phyloP scores from a whole-genome alignment of 53 echinoderm and acorn worm genomes.

The Temnopleurus reevesii region DNA sequence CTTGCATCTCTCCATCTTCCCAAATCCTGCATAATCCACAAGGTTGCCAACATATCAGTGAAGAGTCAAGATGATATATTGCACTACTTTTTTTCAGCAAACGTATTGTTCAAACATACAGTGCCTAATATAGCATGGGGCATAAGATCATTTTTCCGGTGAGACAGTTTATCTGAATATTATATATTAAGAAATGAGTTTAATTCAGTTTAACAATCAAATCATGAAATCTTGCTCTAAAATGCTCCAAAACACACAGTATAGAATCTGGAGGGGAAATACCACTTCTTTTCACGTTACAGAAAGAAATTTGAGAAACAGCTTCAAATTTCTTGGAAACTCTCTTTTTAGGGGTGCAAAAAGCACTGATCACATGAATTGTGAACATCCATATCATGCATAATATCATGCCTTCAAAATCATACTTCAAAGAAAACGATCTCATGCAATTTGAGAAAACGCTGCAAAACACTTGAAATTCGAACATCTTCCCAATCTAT shows the following conservation, averaged over 20 bases:
- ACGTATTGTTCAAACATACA: not conserved
- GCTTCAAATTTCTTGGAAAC: not conserved
- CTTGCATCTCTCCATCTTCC: slow-evolving; percentile 10
- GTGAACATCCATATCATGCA: not conserved
- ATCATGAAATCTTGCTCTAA: too few relatives aligned
- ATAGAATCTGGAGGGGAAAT: too few relatives aligned
- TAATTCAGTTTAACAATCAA: too few relatives aligned
- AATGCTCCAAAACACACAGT: too few relatives aligned
- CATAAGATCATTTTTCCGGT: too few relatives aligned
- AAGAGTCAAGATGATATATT: not conserved
- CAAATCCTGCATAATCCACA: slow-evolving; percentile 35
- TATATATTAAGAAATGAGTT: too few relatives aligned
- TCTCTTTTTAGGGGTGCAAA: too few relatives aligned
- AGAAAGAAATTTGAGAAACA: too few relatives aligned
- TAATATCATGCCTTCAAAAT: not conserved
- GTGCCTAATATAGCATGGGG: too few relatives aligned
- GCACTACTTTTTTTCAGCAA: not conserved
- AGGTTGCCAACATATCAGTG: not conserved
- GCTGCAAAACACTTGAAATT: not conserved
- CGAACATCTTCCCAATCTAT: too few relatives aligned
- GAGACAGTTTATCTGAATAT: too few relatives aligned
- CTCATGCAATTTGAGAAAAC: not conserved
- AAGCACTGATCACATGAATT: not conserved
- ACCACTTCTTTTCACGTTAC: too few relatives aligned
- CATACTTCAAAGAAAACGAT: not conserved